These are phyloP conservation scores for Diplosoma virens DNA, from an alignment of 23 tunicate species.

Conservation along the genomic window DNA sequence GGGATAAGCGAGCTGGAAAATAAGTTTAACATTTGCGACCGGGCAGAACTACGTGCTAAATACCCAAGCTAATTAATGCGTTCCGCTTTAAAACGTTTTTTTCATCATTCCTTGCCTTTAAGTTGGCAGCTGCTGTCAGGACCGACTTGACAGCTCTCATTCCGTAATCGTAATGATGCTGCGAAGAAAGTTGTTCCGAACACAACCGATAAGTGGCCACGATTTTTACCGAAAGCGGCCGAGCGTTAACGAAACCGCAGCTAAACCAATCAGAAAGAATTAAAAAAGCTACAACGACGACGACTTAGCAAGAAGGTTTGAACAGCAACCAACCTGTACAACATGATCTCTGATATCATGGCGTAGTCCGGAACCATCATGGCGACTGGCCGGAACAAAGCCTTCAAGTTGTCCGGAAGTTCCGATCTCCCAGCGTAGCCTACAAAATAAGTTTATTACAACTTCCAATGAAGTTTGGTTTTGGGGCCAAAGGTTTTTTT, in stretches of 20 bases:
- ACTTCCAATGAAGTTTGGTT: too few species aligned
- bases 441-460: too few species aligned
- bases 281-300: not conserved
- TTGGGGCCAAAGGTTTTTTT: too few species aligned
- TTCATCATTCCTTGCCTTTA: constrained; percentile 58
- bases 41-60: too few species aligned
- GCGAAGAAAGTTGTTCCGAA: constrained; percentile 95
- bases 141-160: constrained; percentile 99
- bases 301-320: not conserved
- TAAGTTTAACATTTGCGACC: too few species aligned
- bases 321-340: constrained; percentile 70
- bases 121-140: constrained; percentile 95
- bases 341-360: constrained; percentile 94
- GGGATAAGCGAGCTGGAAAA: constrained; percentile 73
- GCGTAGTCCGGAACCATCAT: constrained; percentile 99
- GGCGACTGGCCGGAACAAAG: constrained; percentile 96
- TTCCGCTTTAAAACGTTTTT: too few species aligned
- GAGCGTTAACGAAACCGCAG: constrained; percentile 98
- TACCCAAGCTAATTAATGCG: too few species aligned
- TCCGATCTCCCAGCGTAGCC: constrained; percentile 99
- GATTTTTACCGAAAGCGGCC: constrained; percentile 99
- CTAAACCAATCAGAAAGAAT: constrained; percentile 46
- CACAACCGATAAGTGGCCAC: constrained; percentile 98
- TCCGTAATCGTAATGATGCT: constrained; percentile 97
- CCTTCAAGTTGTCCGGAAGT: constrained; percentile 96